Base-by-base conservation (phyloP, 1,140 invertebrate genomes). In the Spodoptera litura region DNA sequence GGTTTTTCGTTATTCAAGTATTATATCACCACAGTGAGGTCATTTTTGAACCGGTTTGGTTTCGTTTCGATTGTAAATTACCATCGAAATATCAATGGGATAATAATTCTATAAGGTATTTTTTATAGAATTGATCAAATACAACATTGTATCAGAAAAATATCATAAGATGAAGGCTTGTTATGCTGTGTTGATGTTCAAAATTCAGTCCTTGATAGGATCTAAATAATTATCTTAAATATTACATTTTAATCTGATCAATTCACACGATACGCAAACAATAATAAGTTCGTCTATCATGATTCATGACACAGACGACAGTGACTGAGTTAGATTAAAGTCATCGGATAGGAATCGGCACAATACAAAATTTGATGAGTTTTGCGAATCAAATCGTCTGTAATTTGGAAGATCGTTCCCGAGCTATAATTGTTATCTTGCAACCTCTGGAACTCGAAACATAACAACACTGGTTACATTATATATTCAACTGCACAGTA, bases 11-110 rank as follows among this genome's bases (percentile, higher is more conserved):
- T 71, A 87, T 81, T 81, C 79, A 80, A 76, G 51, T 78, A 78
- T 86, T 81, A 80, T 83, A 88, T 91, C 84, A 88, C 66, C 85
- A 85, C 86, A 87, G 85, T 91, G 89, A 91, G 88, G 87, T 92
- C 91, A 92, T 79, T 88, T 81, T 84, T 79, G 78, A 85, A 91
- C 89, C 83, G 86, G 89, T 89, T 85, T 72, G 58, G 71, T 79
- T 74, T 78, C 76, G 70, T 79, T 74, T 78, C 76, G 70, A 79
- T 52, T 78, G 80, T 44, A 44, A 44, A 44, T 44, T 44, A 80
- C 74, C 68, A 25, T 61, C 31, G 59, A 35, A 58, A 75, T 51
- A 20, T 20, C 62, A 53, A 80, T 73, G 79, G 66, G 64, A 66
- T 58, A 51, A 66, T 51, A 55, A 75, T 79, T 71, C 74, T 59